phyloP scores from a whole-genome alignment of 2,888 invertebrate species.

The Chelonus formosanus region DNA sequence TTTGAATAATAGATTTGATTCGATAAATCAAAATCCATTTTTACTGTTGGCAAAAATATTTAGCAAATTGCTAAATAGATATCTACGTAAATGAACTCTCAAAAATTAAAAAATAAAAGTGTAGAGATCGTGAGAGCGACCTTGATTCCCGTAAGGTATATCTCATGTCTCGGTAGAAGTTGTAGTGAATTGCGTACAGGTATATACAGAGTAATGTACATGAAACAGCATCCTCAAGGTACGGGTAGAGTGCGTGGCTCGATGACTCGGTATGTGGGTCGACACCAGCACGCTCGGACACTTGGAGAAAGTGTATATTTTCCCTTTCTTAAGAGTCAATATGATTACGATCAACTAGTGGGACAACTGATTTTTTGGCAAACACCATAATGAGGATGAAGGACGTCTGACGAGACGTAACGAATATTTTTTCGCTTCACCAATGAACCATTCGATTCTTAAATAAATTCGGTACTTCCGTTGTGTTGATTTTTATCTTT shows the following conservation, averaged over 20 bases:
- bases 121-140: constrained; percentile 59
- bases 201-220: neutral
- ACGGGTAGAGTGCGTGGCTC: constrained; percentile 39
- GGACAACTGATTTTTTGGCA: constrained; percentile 1
- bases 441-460: no score
- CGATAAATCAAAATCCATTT: no score
- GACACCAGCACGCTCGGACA: constrained; percentile 41
- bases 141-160: constrained; percentile 16
- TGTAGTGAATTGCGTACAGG: neutral
- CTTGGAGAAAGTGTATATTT: constrained; percentile 60
- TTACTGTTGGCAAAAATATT: no score
- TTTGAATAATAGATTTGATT: no score
- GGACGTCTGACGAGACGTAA: no score
- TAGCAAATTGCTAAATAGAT: no score
- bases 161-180: no score
- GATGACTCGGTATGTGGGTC: constrained; percentile 62
- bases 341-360: constrained; percentile 16
- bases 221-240: constrained; percentile 39
- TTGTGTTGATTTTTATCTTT: no score
- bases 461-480: no score
- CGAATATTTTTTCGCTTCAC: no score
- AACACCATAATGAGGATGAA: neutral
- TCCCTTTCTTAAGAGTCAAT: constrained; percentile 45
- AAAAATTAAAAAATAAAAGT: constrained; percentile 24
- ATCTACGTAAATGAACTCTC: no score